phyloP scores from a whole-genome alignment of 2,797 vertebrate species.

The Morelia viridis region DNA sequence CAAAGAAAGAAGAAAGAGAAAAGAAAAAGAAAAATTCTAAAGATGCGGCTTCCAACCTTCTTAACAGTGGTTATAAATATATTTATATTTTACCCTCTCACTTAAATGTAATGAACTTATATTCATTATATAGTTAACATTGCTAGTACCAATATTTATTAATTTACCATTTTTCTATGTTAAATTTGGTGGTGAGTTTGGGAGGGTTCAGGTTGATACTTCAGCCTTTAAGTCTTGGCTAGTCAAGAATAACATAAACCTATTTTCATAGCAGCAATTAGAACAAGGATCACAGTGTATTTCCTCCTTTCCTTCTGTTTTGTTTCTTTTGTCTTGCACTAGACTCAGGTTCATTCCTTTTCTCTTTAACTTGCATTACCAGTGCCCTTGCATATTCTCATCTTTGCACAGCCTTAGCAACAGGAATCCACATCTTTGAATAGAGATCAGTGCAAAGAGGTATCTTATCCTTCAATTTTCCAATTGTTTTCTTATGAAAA shows the following conservation, averaged over 20 bases:
- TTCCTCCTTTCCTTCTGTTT: not conserved
- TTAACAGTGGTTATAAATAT: not conserved
- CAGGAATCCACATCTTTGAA: not conserved
- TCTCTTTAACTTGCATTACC: not conserved
- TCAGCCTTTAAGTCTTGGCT: not conserved
- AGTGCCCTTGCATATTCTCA: not conserved
- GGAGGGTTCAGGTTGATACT: too few relatives aligned
- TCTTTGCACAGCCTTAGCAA: not conserved
- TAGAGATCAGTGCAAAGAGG: not conserved
- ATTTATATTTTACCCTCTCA: not conserved
- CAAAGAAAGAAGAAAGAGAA: not conserved
- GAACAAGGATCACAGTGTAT: not conserved
- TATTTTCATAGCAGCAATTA: not conserved
- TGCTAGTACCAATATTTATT: not conserved
- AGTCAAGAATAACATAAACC: not conserved
- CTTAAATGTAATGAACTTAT: not conserved
- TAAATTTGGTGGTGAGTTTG: not conserved
- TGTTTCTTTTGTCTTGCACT: not conserved
- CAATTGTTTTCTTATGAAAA: not conserved
- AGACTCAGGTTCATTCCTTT: not conserved
- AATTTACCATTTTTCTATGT: not conserved
- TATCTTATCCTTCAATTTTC: not conserved
- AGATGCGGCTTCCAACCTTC: not conserved
- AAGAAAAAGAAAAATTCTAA: not conserved
- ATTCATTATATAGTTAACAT: not conserved